Base-by-base conservation (phyloP, 1,140 invertebrate genomes). In the Episyrphus balteatus region DNA sequence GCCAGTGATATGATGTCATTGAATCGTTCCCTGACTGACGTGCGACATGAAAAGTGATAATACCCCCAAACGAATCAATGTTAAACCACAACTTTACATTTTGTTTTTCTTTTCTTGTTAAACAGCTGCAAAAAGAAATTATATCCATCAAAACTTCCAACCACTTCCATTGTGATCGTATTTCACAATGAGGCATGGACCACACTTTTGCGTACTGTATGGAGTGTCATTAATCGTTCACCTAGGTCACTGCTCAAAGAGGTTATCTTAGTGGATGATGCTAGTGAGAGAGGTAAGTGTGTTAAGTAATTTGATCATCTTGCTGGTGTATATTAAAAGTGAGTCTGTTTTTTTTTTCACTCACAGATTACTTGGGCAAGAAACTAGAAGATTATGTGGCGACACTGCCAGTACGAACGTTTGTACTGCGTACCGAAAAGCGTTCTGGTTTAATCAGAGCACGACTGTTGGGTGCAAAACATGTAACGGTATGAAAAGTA, bases 161-260 rank as follows among this genome's bases (percentile, higher is more conserved):
- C 86, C 21, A 95, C 92, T 14, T 91, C 86, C 61, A 88, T 97
- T 56, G 90, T 97, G 14, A 93, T 97, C 55, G 94, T 97, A 33
- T 97, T 97, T 72, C 94, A 98, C 71, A 98, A 98, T 68, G 93
- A 97, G 70, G 93, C 93, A 0, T 97, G 92, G 92, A 86, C 88
- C n/a, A 98, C 93, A 0, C 71, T 98, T 5, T 73, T 97, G 21
- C 75, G 93, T 41, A 97, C 92, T 1, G 86, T 97, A n/a, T 92
- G 92, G 86, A 95, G 91, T 63, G 92, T 92, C 15, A 97, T 97
- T 48, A 92, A 93, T 70, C 75, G 92, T 19, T 96, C 92, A 6
- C 93, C 92, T 1, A 71, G 76, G 44, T 74, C 83, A 1, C 69
- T 95, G n/a, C 73, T 97, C 18, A 85, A 87, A 60, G 93, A 97